A percentile compares a stretch with the other conserved stretches of the same genome.
Evolutionary conservation across 2,888 invertebrate genomes (phyloP).

Genomic region (Dasypolia templi): DNA sequence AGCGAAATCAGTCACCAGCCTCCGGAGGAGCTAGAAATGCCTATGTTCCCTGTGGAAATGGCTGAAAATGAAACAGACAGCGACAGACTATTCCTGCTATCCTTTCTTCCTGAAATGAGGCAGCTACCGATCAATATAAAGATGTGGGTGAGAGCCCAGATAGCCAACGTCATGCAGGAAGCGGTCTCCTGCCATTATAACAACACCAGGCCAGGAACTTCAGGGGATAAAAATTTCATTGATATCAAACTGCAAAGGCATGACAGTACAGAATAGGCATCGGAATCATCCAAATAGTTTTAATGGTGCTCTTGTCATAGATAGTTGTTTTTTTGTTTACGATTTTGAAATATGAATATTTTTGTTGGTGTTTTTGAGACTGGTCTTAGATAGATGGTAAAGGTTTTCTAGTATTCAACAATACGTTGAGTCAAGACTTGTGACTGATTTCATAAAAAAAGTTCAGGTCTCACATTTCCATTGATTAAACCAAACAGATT

Average conservation of each 20-base stretch:
- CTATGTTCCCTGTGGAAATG: slow-evolving; percentile 77
- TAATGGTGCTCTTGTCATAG: slow-evolving; percentile 45
- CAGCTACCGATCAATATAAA: slow-evolving; percentile 84
- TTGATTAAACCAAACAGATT: neutral
- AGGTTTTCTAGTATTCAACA: neutral
- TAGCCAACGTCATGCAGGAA: slow-evolving; percentile 87
- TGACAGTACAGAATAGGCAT: slow-evolving; percentile 71
- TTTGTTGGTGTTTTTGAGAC: slow-evolving; percentile 30
- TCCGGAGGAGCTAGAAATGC: slow-evolving; percentile 82
- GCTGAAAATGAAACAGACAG: slow-evolving; percentile 78
- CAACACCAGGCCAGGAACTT: slow-evolving; percentile 72
- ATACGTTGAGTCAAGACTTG: neutral
- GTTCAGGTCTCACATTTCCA: neutral
- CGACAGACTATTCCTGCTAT: slow-evolving; percentile 83
- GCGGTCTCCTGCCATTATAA: slow-evolving; percentile 82
- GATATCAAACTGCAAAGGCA: slow-evolving; percentile 73
- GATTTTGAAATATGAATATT: slow-evolving; percentile 46
- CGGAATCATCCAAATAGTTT: slow-evolving; percentile 7
- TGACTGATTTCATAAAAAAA: slow-evolving; percentile 7
- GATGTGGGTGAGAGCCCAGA: slow-evolving; percentile 87
- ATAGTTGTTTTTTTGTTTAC: slow-evolving; percentile 41
- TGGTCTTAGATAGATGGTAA: neutral
- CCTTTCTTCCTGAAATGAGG: slow-evolving; percentile 86
- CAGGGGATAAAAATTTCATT: slow-evolving; percentile 60
- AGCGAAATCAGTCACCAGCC: slow-evolving; percentile 66